Evolutionary conservation across 2,797 vertebrate genomes (phyloP).

Genomic region (Chaetophractus vellerosus): DNA sequence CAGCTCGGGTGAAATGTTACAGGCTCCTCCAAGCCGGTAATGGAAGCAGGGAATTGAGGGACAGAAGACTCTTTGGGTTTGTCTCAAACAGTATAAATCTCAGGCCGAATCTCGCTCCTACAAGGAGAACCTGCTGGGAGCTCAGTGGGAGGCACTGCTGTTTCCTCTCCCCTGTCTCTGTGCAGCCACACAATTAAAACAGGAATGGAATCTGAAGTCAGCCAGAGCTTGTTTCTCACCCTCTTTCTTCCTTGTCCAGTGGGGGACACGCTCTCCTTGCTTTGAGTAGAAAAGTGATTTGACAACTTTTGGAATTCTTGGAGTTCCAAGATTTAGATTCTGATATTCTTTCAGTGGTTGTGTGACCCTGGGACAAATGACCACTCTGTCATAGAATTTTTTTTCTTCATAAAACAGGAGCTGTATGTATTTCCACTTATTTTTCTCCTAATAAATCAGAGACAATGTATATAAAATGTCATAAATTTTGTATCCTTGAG

Average conservation of each 20-base stretch:
- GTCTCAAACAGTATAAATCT: conserved; percentile 83
- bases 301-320: not conserved
- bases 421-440: not conserved
- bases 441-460: not conserved
- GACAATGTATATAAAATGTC: not conserved
- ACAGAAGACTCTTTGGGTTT: conserved; percentile 80
- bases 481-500: not conserved
- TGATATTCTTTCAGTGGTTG: not conserved
- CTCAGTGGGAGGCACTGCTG: not conserved
- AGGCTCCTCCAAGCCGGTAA: conserved; percentile 73
- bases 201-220: not conserved
- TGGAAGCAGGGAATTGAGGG: conserved; percentile 78
- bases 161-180: not conserved
- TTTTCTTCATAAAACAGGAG: not conserved
- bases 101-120: conserved; percentile 78
- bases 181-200: not conserved
- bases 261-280: not conserved
- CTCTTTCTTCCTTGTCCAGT: not conserved
- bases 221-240: not conserved
- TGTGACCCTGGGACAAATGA: not conserved
- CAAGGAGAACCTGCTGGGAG: conserved; percentile 23
- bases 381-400: too few relatives aligned
- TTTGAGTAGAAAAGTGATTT: not conserved
- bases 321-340: not conserved
- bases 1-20: conserved; percentile 41